These are phyloP conservation scores for Leptoteleia sp. DNA, from an alignment of 1,140 invertebrate genomes.

Conservation along the genomic window DNA sequence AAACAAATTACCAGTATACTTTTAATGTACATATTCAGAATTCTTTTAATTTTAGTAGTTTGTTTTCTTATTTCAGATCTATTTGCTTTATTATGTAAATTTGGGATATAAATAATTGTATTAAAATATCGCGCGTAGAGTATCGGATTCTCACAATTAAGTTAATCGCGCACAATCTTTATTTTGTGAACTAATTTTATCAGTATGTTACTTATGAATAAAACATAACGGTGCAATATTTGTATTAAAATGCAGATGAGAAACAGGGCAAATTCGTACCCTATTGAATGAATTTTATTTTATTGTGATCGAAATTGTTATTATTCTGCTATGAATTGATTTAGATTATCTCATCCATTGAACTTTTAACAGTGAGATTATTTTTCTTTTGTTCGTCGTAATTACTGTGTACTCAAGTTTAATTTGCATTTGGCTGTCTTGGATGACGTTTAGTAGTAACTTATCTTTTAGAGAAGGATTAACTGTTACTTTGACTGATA, in stretches of 20 bases:
- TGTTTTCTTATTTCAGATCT: no score
- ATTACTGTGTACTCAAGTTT: conserved; percentile 7
- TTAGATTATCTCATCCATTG: conserved; percentile 11
- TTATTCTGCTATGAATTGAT: neutral
- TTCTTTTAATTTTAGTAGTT: no score
- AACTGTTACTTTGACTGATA: no score
- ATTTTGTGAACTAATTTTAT: conserved; percentile 15
- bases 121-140: no score
- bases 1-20: no score
- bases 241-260: conserved; percentile 33
- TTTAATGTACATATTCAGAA: no score
- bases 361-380: conserved; percentile 18
- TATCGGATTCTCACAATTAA: neutral
- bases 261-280: conserved; percentile 28
- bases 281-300: conserved; percentile 18
- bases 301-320: conserved; percentile 10
- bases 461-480: no score
- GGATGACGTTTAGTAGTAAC: neutral
- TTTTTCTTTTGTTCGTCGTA: conserved; percentile 8
- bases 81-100: no score
- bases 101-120: no score
- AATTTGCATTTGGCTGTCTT: neutral
- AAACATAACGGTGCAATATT: conserved; percentile 29
- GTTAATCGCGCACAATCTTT: no score
- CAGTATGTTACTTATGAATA: conserved; percentile 23